Conservation (phyloP, 1,140 invertebrate species). For the Steinernema khuongi region DNA sequence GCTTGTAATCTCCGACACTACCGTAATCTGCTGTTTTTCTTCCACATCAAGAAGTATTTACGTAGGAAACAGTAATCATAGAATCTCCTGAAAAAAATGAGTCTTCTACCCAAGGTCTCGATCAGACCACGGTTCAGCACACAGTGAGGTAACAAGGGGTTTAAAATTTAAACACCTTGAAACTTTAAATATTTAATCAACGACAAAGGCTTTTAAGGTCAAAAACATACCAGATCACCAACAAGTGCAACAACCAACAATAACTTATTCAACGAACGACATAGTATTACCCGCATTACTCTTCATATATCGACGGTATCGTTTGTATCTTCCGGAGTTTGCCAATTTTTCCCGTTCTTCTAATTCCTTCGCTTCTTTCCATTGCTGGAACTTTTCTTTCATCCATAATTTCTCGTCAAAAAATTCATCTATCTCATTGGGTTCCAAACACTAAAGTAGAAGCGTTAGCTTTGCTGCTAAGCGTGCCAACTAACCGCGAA, state of each 20-base stretch:
- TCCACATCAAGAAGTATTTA: no score
- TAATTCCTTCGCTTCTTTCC: conserved; percentile 76
- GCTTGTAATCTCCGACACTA: no score
- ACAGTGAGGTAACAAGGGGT: no score
- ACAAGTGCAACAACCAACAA: background rate
- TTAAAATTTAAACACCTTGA: no score
- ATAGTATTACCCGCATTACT: conserved; percentile 67
- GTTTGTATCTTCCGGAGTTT: conserved; percentile 69
- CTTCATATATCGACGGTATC: conserved; percentile 73
- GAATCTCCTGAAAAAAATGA: no score
- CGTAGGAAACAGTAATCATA: no score
- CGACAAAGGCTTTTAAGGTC: background rate
- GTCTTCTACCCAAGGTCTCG: no score
- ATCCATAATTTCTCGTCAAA: conserved; percentile 74
- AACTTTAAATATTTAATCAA: background rate
- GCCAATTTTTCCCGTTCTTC: conserved; percentile 74
- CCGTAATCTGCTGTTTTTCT: no score
- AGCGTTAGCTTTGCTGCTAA: conserved; percentile 22
- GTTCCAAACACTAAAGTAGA: conserved; percentile 66
- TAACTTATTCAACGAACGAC: conserved; percentile 49
- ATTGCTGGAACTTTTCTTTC: conserved; percentile 71
- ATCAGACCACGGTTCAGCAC: no score
- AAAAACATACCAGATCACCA: background rate
- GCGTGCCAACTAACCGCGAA: conserved; percentile 62
- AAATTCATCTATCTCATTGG: conserved; percentile 71